Evolutionary conservation across 2,888 invertebrate species (phyloP).

Genomic region (Acanthosepion lycidas): DNA sequence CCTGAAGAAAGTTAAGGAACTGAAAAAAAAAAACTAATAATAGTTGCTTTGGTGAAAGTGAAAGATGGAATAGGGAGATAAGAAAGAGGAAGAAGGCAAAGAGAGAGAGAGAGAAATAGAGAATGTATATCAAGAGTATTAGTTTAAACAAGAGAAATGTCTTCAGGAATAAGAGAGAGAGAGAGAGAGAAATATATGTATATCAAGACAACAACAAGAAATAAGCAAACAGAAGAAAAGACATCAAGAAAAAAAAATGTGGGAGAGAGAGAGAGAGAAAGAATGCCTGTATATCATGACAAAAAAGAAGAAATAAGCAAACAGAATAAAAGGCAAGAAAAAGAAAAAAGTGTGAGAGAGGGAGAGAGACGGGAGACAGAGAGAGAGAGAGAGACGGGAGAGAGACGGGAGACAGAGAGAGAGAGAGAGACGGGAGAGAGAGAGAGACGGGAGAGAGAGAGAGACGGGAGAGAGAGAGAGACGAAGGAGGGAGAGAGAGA

Average conservation of each 20-base stretch:
- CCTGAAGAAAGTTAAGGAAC: neutral
- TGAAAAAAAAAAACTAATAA: neutral
- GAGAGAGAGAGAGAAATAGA: too few relatives aligned
- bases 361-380: too few relatives aligned
- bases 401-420: neutral
- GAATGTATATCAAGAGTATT: too few relatives aligned
- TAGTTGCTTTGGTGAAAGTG: neutral
- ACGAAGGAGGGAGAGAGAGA: neutral
- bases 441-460: neutral
- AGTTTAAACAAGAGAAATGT: too few relatives aligned
- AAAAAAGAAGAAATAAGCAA: too few relatives aligned
- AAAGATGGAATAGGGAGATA: neutral
- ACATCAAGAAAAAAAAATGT: neutral
- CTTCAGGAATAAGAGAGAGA: too few relatives aligned
- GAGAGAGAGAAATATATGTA: too few relatives aligned
- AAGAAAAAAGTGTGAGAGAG: neutral
- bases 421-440: neutral
- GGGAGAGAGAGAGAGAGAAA: neutral
- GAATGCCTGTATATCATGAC: too few relatives aligned
- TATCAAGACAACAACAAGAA: too few relatives aligned
- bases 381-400: neutral
- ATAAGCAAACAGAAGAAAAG: too few relatives aligned
- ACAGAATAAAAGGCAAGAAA: neutral
- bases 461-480: neutral
- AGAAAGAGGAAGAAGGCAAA: neutral